phyloP scores from a whole-genome alignment of 2,888 invertebrate genomes.

The Deroplatys truncata region DNA sequence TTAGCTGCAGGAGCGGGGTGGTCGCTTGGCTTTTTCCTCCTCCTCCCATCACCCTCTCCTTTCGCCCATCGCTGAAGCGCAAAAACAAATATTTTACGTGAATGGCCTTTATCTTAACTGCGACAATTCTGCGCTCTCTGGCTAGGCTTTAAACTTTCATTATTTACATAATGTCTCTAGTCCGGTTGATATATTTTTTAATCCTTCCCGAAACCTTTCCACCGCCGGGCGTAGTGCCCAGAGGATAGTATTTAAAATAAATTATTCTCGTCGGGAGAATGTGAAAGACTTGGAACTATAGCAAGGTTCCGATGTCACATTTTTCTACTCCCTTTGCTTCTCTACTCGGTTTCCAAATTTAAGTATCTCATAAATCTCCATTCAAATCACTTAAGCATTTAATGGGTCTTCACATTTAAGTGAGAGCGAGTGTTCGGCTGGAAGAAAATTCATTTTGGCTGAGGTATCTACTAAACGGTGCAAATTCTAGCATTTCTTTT shows the following conservation, averaged over 20 bases:
- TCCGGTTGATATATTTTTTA: not conserved
- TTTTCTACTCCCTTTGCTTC: not conserved
- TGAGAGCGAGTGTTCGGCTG: not conserved
- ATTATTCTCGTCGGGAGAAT: not conserved
- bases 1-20: not conserved
- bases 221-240: not conserved
- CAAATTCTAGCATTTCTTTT: not conserved
- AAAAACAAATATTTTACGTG: not conserved
- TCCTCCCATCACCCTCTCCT: not conserved
- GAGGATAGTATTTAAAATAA: not conserved
- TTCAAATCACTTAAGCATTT: conserved; percentile 5
- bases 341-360: not conserved
- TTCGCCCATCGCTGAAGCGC: not conserved
- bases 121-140: not conserved
- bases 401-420: not conserved
- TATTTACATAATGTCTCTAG: not conserved
- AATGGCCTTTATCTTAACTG: not conserved
- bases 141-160: not conserved
- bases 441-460: not conserved
- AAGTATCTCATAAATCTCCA: conserved; percentile 3
- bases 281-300: not conserved
- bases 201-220: not conserved
- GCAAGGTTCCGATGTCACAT: not conserved
- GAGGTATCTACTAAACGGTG: not conserved
- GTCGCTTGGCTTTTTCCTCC: not conserved